Percentiles rank a stretch among this genome's conserved stretches.
Evolutionary conservation across 2,888 invertebrate species (phyloP).

Genomic region (Heteropelma amictum): DNA sequence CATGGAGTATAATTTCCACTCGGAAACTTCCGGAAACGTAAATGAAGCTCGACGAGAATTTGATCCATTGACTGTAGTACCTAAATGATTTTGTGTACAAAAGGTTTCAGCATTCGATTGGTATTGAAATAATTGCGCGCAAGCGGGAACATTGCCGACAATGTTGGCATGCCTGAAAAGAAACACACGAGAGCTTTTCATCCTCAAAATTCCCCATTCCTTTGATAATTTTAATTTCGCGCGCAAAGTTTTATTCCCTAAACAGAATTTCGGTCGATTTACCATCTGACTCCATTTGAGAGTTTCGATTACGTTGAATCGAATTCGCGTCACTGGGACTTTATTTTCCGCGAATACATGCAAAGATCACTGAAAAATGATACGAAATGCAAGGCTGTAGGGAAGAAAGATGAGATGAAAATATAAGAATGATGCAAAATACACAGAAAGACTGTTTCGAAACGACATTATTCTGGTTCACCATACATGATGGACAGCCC

Average conservation of each 20-base stretch:
- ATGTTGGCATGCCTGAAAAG: neutral
- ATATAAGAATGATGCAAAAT: slow-evolving; percentile 11
- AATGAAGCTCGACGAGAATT: neutral
- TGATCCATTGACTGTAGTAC: neutral
- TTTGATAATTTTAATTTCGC: no score
- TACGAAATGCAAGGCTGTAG: neutral
- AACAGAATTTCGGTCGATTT: no score
- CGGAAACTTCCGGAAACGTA: neutral
- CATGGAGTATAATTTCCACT: neutral
- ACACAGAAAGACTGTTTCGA: slow-evolving; percentile 48
- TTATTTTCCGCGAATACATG: no score
- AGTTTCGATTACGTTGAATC: no score
- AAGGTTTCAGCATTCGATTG: neutral
- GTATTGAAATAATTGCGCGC: neutral
- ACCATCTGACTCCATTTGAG: no score
- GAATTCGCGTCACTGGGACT: no score
- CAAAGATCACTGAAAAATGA: neutral
- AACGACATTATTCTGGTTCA: slow-evolving; percentile 54
- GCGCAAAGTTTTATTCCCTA: no score
- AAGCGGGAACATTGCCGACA: neutral
- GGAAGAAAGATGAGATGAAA: neutral
- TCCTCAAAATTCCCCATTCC: no score
- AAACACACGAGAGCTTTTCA: neutral
- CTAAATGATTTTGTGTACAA: neutral
- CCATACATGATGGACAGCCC: slow-evolving; percentile 55